A percentile compares a stretch with the other conserved stretches of the same genome.
phyloP scores from a whole-genome alignment of 2,888 invertebrate species.

The Drosophila demipolita region DNA sequence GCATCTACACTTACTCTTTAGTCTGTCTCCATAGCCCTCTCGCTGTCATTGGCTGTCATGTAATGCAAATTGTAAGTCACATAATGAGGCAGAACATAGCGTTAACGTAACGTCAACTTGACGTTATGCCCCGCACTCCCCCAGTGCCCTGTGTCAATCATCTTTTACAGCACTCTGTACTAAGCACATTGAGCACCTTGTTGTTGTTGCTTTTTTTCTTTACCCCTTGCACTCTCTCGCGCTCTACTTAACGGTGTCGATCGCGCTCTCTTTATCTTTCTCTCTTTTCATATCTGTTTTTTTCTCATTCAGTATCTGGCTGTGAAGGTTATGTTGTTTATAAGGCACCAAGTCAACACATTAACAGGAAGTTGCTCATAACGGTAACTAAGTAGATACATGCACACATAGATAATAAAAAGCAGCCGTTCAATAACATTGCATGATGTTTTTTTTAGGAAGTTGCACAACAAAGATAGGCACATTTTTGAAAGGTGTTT shows the following conservation, averaged over 20 bases:
- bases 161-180: constrained; percentile 11
- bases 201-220: constrained; percentile 21
- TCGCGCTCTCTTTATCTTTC: constrained; percentile 3
- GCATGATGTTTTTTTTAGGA: constrained; percentile 19
- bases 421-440: constrained; percentile 13
- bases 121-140: constrained; percentile 9
- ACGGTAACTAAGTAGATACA: constrained; percentile 50
- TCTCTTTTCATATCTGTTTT: background rate
- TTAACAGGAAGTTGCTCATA: constrained; percentile 61
- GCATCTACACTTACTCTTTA: background rate
- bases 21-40: background rate
- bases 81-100: constrained; percentile 62
- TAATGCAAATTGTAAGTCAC: constrained; percentile 64
- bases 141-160: constrained; percentile 2
- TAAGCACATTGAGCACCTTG: constrained; percentile 28
- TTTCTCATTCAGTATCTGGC: constrained; percentile 7
- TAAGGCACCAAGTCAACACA: constrained; percentile 40
- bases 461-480: background rate
- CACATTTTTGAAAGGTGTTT: background rate
- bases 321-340: constrained; percentile 58
- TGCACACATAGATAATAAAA: background rate
- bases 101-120: constrained; percentile 46
- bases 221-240: constrained; percentile 56
- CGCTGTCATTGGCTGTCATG: constrained; percentile 4
- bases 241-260: constrained; percentile 11